Evolutionary conservation across 2,888 invertebrate species (phyloP), one percentile per base, ranked within the genome.

Genomic region (Choristoneura rosaceana): DNA sequence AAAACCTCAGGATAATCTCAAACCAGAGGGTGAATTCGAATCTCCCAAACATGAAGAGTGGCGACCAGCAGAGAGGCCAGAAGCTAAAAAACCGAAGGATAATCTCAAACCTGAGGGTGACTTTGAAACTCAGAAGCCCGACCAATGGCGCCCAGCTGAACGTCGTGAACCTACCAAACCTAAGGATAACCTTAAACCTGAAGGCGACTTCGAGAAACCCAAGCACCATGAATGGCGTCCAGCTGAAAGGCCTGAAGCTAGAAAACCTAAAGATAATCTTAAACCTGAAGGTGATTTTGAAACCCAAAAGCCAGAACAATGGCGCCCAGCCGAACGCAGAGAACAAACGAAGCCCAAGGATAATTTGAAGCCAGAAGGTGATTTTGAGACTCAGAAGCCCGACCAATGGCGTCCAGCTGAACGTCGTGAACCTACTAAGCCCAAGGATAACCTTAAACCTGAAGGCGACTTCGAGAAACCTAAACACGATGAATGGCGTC

Each of bases 21-120:
- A 87, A 68, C 94, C 95, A 0, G 96, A 96, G 82, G 95, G 96
- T 1, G 94, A 95, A 2, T 95, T 96, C 80, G 94, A 95, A 66
- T 78, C 79, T 33, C 94, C 91, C 0, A 87, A 86, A 65, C 93
- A 94, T 0, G 95, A 96, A 77, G 95, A 81, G 65, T 94, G 87
- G 84, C 80, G 79, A 2, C 90, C 90, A 2, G 95, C 90, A 38
- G 95, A 95, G 77, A 76, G 87, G 45, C 92, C 76, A 3, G 64
- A 81, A 15, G 90, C 83, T 80, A 81, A 59, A 84, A 92, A 84
- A 75, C 94, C 92, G 0, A 84, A 90, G 33, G 95, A 95, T 74
- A 95, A 95, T 67, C 69, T 86, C 0, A 80, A 73, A 70, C 84
- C 87, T 0, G 84, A 87, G 73, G 87, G 87, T 15, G 85, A 87